Percentiles rank a stretch among this genome's conserved stretches.
Evolutionary conservation across 1,140 invertebrate species (phyloP).

Genomic region (Pseudomyrmex concolor): DNA sequence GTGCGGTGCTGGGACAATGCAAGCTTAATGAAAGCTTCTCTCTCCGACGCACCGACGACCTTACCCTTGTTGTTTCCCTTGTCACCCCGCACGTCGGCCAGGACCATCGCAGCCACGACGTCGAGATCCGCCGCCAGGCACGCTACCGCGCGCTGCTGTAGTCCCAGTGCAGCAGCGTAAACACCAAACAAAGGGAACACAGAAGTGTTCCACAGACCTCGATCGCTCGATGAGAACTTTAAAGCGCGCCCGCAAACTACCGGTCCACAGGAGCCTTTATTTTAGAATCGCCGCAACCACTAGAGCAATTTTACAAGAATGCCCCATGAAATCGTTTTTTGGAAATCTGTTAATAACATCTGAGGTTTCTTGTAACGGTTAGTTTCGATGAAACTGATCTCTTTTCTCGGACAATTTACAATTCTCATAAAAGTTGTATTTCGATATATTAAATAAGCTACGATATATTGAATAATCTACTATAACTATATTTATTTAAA

Average conservation of each 20-base stretch:
- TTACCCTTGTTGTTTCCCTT: neutral
- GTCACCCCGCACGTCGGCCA: neutral
- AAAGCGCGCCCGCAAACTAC: conserved; percentile 73
- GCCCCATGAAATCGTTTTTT: neutral
- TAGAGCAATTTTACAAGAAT: neutral
- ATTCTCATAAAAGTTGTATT: neutral
- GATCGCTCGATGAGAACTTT: conserved; percentile 83
- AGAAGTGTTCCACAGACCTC: conserved; percentile 81
- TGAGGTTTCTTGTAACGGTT: neutral
- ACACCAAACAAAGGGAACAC: conserved; percentile 81
- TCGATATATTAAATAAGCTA: neutral
- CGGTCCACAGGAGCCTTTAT: conserved; percentile 49
- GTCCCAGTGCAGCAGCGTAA: conserved; percentile 73
- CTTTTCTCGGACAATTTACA: neutral
- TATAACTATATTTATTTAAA: neutral
- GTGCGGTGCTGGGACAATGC: conserved; percentile 80
- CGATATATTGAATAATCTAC: neutral
- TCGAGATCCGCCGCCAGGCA: conserved; percentile 29
- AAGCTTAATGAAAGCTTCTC: conserved; percentile 81
- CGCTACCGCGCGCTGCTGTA: conserved; percentile 31
- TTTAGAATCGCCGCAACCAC: conserved; percentile 37
- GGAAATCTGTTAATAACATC: neutral
- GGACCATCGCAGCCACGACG: conserved; percentile 12
- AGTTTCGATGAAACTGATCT: too few relatives aligned
- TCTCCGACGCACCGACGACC: conserved; percentile 33